Conservation (phyloP, 2,888 invertebrate genomes). For the Tipula confusa region DNA sequence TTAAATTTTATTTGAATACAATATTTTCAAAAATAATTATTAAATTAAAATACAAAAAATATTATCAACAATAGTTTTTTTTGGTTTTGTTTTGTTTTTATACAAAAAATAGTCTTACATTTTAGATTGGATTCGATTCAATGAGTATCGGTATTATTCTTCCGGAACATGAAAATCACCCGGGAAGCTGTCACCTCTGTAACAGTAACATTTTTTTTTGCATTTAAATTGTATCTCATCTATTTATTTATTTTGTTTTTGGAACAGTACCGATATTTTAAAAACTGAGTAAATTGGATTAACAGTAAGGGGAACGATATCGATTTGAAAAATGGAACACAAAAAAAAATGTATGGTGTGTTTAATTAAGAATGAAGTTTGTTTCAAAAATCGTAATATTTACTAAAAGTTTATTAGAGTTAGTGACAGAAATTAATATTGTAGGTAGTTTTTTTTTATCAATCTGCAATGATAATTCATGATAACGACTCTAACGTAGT, state of each 20-base stretch:
- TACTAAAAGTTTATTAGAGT: too few species aligned
- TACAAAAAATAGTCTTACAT: too few species aligned
- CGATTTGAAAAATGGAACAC: too few species aligned
- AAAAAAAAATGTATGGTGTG: too few species aligned
- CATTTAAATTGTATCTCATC: background rate
- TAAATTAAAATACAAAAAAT: too few species aligned
- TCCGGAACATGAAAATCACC: constrained; percentile 3
- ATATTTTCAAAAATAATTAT: background rate
- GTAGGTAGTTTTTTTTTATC: too few species aligned
- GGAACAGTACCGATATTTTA: background rate
- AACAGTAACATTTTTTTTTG: background rate
- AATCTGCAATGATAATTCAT: too few species aligned
- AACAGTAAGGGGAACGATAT: too few species aligned
- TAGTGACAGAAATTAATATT: too few species aligned
- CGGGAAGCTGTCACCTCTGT: background rate
- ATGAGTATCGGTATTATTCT: background rate
- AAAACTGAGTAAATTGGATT: background rate
- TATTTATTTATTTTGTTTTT: background rate
- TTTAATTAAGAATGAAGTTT: too few species aligned
- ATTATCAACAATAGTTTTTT: background rate
- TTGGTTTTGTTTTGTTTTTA: background rate
- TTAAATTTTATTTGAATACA: background rate
- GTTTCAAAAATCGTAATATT: too few species aligned
- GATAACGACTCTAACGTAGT: too few species aligned
- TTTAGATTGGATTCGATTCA: background rate